phyloP scores from a whole-genome alignment of 2,888 invertebrate species.

The Platypus cylindrus region DNA sequence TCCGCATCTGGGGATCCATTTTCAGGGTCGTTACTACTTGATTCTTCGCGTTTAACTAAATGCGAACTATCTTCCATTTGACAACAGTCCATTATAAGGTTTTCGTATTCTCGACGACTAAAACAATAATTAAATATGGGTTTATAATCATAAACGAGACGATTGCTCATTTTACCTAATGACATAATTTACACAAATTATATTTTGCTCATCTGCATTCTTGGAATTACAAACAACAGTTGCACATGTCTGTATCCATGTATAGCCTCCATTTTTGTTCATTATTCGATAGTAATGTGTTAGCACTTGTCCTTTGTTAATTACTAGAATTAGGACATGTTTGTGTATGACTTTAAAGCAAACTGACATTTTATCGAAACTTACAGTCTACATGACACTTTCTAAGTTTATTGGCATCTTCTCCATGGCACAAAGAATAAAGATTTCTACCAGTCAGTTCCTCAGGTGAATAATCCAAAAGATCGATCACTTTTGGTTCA shows the following conservation, averaged over 20 bases:
- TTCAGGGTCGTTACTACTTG: slow-evolving; percentile 62
- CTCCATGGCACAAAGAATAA: slow-evolving; percentile 90
- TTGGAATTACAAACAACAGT: slow-evolving; percentile 92
- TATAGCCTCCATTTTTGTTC: slow-evolving; percentile 92
- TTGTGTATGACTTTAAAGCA: background rate
- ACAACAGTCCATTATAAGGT: slow-evolving; percentile 87
- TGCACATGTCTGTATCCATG: slow-evolving; percentile 95
- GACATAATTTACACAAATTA: slow-evolving; percentile 94
- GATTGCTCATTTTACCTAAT: slow-evolving; percentile 74
- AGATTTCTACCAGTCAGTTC: slow-evolving; percentile 88
- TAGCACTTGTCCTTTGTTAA: slow-evolving; percentile 91
- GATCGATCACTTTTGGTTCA: slow-evolving; percentile 89
- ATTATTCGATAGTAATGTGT: slow-evolving; percentile 92
- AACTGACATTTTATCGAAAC: no score
- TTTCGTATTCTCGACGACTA: slow-evolving; percentile 79
- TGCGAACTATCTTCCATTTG: slow-evolving; percentile 75
- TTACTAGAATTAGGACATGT: slow-evolving; percentile 47
- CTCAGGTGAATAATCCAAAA: slow-evolving; percentile 86
- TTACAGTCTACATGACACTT: slow-evolving; percentile 94
- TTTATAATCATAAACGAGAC: background rate
- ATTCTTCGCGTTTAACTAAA: slow-evolving; percentile 74
- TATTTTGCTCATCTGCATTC: slow-evolving; percentile 93
- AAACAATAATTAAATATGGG: slow-evolving; percentile 21
- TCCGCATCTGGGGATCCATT: slow-evolving; percentile 82
- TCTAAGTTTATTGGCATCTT: slow-evolving; percentile 85